Percentiles rank a stretch among this genome's conserved stretches.
Evolutionary conservation across 2,797 vertebrate genomes (phyloP).

Genomic region (Psittacula derbiana): DNA sequence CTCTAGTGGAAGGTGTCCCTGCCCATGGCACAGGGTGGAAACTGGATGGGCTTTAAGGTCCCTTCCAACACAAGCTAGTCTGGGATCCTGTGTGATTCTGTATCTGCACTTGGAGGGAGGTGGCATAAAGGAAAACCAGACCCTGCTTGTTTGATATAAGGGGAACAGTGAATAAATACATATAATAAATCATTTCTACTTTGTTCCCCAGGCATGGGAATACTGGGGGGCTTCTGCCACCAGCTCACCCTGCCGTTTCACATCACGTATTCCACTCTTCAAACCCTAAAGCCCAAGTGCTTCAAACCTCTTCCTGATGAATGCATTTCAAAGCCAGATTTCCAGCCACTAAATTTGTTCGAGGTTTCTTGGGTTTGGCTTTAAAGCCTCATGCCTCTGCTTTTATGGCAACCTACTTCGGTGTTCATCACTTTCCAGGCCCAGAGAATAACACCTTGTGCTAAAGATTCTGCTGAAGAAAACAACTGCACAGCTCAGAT

Average conservation of each 20-base stretch:
- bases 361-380: conserved; percentile 1
- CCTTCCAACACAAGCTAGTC: neutral
- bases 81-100: neutral
- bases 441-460: neutral
- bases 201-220: neutral
- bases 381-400: neutral
- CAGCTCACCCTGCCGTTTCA: neutral
- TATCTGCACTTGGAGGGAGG: accelerated
- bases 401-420: neutral
- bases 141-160: neutral
- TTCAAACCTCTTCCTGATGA: neutral
- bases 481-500: neutral
- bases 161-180: neutral
- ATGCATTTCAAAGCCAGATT: neutral
- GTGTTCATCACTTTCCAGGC: neutral
- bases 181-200: neutral
- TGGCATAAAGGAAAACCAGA: neutral
- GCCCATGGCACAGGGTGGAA: neutral
- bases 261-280: neutral
- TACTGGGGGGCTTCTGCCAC: neutral
- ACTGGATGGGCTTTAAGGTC: neutral
- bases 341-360: neutral
- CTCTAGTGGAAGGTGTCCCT: neutral
- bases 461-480: neutral
- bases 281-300: neutral